A percentile compares a stretch with the other conserved stretches of the same genome.
Conservation (phyloP, 1,140 invertebrate species). For the Drosophila kurseongensis region DNA sequence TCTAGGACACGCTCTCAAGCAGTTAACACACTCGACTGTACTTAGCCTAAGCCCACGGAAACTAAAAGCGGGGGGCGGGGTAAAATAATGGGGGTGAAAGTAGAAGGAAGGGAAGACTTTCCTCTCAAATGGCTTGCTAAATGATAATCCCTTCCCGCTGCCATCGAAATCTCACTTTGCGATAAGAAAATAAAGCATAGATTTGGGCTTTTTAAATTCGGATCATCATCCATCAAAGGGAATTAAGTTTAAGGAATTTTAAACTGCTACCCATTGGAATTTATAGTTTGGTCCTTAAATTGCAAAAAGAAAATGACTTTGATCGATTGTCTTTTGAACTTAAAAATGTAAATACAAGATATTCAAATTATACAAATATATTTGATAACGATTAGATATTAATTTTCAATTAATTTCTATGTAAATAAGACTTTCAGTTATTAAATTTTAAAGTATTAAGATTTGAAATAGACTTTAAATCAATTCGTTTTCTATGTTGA, state of each 20-base stretch:
- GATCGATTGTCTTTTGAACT: neutral
- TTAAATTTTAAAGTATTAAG: too few relatives aligned
- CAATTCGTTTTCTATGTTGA: too few relatives aligned
- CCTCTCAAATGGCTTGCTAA: conserved; percentile 31
- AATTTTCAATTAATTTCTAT: too few relatives aligned
- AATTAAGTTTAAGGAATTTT: conserved; percentile 6
- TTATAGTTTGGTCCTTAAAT: neutral
- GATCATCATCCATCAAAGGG: conserved; percentile 25
- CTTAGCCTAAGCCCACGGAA: conserved; percentile 44
- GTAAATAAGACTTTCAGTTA: too few relatives aligned
- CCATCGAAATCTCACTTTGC: neutral
- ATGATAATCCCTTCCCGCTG: conserved; percentile 28
- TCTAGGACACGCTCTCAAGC: conserved; percentile 43
- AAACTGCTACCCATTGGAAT: neutral
- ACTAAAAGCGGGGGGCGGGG: conserved; percentile 1
- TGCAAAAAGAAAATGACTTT: neutral
- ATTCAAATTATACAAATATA: too few relatives aligned
- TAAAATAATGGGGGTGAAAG: conserved; percentile 1
- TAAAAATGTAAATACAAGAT: too few relatives aligned
- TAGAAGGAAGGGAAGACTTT: neutral
- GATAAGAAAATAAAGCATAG: neutral
- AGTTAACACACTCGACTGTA: conserved; percentile 47
- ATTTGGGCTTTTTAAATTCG: conserved; percentile 10
- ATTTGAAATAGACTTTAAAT: too few relatives aligned
- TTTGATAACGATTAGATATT: too few relatives aligned